These are phyloP conservation scores for Strigamia crassipes DNA, from an alignment of 2,888 invertebrate species.

Conservation along the genomic window DNA sequence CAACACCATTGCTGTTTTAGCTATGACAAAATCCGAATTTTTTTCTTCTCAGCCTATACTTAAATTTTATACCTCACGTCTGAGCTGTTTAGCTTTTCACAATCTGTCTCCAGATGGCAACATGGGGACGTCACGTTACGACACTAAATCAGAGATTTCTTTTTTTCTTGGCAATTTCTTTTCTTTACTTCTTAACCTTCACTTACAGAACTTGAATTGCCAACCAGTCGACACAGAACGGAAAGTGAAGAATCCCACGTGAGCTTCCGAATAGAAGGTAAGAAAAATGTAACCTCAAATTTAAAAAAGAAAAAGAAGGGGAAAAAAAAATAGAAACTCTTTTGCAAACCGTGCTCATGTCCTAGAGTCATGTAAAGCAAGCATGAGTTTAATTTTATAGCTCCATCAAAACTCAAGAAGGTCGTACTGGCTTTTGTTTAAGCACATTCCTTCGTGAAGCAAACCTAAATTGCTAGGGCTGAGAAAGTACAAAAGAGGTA, in stretches of 20 bases:
- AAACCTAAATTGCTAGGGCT: conserved; percentile 25
- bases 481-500: conserved; percentile 6
- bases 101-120: conserved; percentile 37
- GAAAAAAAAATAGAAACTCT: not conserved
- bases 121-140: conserved; percentile 29
- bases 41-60: conserved; percentile 1
- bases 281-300: conserved; percentile 28
- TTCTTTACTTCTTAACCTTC: conserved; percentile 43
- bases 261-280: conserved; percentile 50
- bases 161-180: conserved; percentile 11
- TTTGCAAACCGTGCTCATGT: not conserved
- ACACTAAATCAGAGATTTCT: conserved; percentile 42
- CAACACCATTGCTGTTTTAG: conserved; percentile 3
- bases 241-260: conserved; percentile 49
- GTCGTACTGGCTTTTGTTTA: conserved; percentile 14
- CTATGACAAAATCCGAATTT: not conserved
- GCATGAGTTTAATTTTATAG: conserved; percentile 15
- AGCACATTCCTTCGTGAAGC: conserved; percentile 19
- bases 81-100: conserved; percentile 37
- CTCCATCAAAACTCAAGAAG: conserved; percentile 34
- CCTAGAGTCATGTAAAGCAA: conserved; percentile 5
- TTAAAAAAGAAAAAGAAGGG: not conserved
- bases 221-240: conserved; percentile 45
- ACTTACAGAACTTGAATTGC: conserved; percentile 44
- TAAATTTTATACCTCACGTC: conserved; percentile 29